Base-by-base conservation (phyloP, 2,888 invertebrate genomes). In the Podabrus alpinus region DNA sequence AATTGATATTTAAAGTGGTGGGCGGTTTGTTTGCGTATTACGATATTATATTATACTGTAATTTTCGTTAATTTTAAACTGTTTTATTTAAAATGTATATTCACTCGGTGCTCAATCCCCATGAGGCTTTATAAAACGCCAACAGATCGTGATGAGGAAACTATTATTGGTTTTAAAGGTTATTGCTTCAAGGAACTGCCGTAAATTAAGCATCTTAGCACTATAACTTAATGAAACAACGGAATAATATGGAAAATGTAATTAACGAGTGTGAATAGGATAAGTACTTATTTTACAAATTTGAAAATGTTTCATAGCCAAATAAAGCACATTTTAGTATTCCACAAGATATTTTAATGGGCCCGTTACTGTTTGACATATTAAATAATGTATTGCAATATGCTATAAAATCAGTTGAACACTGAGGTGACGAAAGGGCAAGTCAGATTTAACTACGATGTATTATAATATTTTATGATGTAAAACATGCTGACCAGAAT, bases 71-170 rank as follows among this genome's bases (percentile, higher is more conserved):
- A 45, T n/a, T 45, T 29, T n/a, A 45, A 45, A 45, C n/a, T 7
- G 45, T 45, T n/a, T n/a, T n/a, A 45, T 45, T 45, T 45, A n/a
- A 45, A 45, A n/a, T 45, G 45, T 45, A 45, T 45, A 45, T n/a
- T n/a, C 45, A 45, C 45, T 45, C 45, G 45, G 45, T 45, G 45
- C n/a, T 45, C 45, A 45, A 45, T 45, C 45, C 45, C 45, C 45
- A 45, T 45, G 61, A 61, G 61, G 61, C 61, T 17, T 61, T 17
- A 61, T 11, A 11, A 61, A 61, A 61, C 61, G 61, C 17, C 61
- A 61, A 61, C 61, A 62, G 70, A 62, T 70, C 70, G 70, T 70
- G 70, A 70, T 70, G 70, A 70, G 70, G 70, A 70, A 70, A 70
- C 70, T 62, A 64, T 70, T 70, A 70, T 70, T 62, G 70, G 70